A percentile compares a stretch with the other conserved stretches of the same genome.
Conservation (phyloP, 2,113 vertebrate species). For the Erpornis zantholeuca region DNA sequence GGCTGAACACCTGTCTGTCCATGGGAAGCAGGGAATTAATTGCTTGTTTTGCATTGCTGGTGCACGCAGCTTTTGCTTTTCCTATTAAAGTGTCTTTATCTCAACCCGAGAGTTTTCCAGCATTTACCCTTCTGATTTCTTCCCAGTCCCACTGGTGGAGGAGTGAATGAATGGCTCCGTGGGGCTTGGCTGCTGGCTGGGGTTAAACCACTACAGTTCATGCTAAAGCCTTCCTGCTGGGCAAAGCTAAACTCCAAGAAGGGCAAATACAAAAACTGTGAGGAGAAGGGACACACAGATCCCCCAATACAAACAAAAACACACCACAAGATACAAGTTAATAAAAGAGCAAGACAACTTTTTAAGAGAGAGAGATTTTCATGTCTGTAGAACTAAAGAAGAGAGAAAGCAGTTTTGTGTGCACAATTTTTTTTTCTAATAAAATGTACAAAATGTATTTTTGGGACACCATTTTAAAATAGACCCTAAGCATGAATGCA, state of each 20-base stretch:
- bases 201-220: neutral
- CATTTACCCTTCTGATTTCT: neutral
- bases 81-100: neutral
- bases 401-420: neutral
- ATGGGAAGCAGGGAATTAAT: neutral
- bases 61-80: neutral
- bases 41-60: neutral
- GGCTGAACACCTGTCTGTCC: neutral
- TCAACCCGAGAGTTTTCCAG: neutral
- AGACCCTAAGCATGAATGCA: neutral
- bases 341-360: neutral
- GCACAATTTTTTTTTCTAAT: neutral
- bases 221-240: neutral
- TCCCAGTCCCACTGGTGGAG: fast-evolving
- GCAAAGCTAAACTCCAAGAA: neutral
- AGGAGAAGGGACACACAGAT: neutral
- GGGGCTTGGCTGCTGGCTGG: neutral
- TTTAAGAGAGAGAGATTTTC: neutral
- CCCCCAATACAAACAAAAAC: neutral
- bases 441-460: neutral
- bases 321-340: neutral
- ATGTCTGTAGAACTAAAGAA: neutral
- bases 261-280: neutral
- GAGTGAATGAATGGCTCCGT: fast-evolving
- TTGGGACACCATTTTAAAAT: neutral